Evolutionary conservation across 30 jellyfish, hydroid and myxozoan genomes (phyloP).

Genomic region (Hydra vulgaris): DNA sequence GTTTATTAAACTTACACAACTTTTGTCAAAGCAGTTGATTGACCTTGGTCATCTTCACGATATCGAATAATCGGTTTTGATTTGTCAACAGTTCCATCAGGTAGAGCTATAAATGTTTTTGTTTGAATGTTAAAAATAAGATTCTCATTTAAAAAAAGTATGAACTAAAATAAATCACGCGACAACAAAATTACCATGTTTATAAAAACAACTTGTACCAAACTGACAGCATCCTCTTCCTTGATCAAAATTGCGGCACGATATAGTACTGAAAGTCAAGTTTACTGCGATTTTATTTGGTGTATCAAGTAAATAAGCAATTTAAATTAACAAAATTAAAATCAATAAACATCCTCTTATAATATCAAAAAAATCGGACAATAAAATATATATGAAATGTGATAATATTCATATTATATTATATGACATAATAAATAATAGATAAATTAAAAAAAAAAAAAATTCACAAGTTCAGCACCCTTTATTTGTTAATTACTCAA

Average conservation of each 20-base stretch:
- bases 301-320: neutral
- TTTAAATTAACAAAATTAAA: no score
- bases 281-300: neutral
- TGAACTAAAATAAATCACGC: no score
- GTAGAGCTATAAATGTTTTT: neutral
- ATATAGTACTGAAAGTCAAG: constrained; percentile 37
- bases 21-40: constrained; percentile 41
- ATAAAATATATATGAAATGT: no score
- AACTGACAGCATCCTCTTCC: constrained; percentile 84
- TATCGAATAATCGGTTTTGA: constrained; percentile 58
- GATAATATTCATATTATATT: no score
- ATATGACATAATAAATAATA: no score
- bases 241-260: constrained; percentile 67
- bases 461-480: no score
- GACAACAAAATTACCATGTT: constrained; percentile 41
- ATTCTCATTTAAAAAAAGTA: no score
- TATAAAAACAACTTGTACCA: constrained; percentile 87
- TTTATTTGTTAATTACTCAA: no score
- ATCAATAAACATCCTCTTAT: no score
- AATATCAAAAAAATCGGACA: no score
- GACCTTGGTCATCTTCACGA: constrained; percentile 63
- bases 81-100: constrained; percentile 18
- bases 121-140: neutral
- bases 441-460: no score
- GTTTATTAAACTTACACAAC: constrained; percentile 30